These are phyloP conservation scores for Tetragonula carbonaria DNA, from an alignment of 2,888 invertebrate species.

Conservation along the genomic window DNA sequence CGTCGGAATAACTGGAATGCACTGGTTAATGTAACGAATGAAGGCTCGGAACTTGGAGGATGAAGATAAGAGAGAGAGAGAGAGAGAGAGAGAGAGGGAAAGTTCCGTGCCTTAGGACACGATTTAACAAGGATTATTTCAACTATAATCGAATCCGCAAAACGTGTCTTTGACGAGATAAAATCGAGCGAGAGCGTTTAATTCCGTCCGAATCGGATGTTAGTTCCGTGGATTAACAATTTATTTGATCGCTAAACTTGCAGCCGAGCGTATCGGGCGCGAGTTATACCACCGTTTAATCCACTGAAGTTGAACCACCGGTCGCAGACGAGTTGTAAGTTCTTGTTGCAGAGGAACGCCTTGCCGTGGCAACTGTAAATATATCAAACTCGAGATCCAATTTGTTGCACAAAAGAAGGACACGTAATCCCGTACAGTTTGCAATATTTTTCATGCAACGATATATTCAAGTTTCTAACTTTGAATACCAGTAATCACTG, in stretches of 20 bases:
- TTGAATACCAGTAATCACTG: not conserved
- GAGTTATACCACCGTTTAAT: conserved; percentile 13
- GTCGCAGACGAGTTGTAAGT: conserved; percentile 1
- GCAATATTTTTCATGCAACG: conserved; percentile 3
- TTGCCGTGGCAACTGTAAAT: not conserved
- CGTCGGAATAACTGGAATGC: conserved; percentile 1
- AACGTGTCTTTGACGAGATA: conserved; percentile 18
- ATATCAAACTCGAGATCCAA: not conserved
- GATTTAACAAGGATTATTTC: conserved; percentile 43
- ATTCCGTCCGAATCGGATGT: conserved; percentile 31
- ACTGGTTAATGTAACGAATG: conserved; percentile 34
- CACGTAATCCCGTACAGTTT: not conserved
- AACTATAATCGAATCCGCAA: conserved; percentile 48
- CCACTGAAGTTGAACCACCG: not conserved
- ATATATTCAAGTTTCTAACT: not conserved
- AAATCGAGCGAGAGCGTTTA: conserved; percentile 25
- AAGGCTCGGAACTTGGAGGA: conserved; percentile 32
- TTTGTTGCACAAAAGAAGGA: not conserved
- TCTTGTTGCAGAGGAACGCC: not conserved
- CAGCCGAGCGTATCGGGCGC: not conserved
- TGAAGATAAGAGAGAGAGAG: conserved; percentile 36
- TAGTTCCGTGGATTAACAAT: conserved; percentile 41
- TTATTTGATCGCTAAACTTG: conserved; percentile 46
- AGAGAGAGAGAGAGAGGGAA: not conserved
- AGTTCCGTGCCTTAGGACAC: not conserved